A percentile compares a stretch with the other conserved stretches of the same genome.
Evolutionary conservation across 1,140 invertebrate species (phyloP).

Genomic region (Bilobella aurantiaca): DNA sequence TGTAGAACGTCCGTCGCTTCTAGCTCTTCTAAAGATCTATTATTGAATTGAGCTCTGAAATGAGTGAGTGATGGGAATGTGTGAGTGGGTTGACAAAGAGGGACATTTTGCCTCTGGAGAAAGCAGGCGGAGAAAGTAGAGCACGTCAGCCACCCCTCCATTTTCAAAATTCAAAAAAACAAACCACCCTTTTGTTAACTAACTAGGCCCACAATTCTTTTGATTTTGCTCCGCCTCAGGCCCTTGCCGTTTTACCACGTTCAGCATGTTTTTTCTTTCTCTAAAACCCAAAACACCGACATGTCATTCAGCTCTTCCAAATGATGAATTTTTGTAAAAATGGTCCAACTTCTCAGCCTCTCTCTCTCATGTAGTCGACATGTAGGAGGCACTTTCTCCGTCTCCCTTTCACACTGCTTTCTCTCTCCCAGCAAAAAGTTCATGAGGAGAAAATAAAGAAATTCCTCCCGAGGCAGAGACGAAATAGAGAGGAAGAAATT

Average conservation of each 20-base stretch:
- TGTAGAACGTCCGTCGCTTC: neutral
- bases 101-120: neutral
- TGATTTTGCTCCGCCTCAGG: neutral
- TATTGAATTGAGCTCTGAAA: neutral
- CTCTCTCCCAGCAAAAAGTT: too few relatives aligned
- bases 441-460: slow-evolving; percentile 1
- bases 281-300: too few relatives aligned
- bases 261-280: too few relatives aligned
- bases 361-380: neutral
- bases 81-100: too few relatives aligned
- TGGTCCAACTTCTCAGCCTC: too few relatives aligned
- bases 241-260: neutral
- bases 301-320: neutral
- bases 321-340: too few relatives aligned
- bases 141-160: neutral
- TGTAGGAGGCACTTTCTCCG: neutral
- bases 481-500: slow-evolving; percentile 8
- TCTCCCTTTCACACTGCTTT: neutral
- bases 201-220: neutral
- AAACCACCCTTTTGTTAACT: slow-evolving; percentile 3
- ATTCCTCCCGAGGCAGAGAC: slow-evolving; percentile 1
- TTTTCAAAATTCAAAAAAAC: neutral
- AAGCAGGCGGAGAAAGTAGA: neutral
- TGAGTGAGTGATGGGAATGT: too few relatives aligned
- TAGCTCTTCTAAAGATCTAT: neutral